Base-by-base conservation (phyloP, 1,140 invertebrate species). In the Apocrypta bakeri region DNA sequence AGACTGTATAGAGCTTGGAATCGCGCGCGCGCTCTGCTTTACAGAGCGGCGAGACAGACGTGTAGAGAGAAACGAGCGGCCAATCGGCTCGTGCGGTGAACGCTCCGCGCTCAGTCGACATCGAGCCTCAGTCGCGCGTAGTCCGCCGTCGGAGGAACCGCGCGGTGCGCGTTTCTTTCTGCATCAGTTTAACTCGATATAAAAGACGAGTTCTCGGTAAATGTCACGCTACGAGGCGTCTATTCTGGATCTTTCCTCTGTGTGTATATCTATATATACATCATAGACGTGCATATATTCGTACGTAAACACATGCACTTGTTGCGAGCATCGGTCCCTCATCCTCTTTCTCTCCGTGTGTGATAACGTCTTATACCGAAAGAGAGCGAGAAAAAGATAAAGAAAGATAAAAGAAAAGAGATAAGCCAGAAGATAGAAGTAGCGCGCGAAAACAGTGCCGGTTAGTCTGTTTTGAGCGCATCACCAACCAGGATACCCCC, bases 111-210 rank as follows among this genome's bases (percentile, higher is more conserved):
- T 27, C 77, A 82, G 80, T 73, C 61, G 63, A 61, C 56, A 79
- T 72, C 74, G 66, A 80, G 77, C 74, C 75, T 83, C 86, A 87
- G 86, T 87, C 76, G 86, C 82, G 83, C 84, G 83, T 79, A 83
- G 83, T 83, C 83, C 83, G 86, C 83, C 86, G 86, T 82, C 76
- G 85, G 85, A 82, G 83, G 79, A 33, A 71, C 83, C 83, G 83
- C 84, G 79, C 69, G 72, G 73, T 42, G 66, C 71, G 85, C 76
- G 85, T 81, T 56, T 56, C 48, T 56, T 56, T 56, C 48, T 56
- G 14, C 48, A 9, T 37, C 33, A 4, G 9, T 37, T 4, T 9
- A 37, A n/a, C n/a, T n/a, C n/a, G n/a, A n/a, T n/a, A n/a, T n/a
- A n/a, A n/a, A n/a, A n/a, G n/a, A n/a, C n/a, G n/a, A n/a, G n/a